Base-by-base conservation (phyloP, 92 coral and sea anemone species). In the Heteractis magnifica region DNA sequence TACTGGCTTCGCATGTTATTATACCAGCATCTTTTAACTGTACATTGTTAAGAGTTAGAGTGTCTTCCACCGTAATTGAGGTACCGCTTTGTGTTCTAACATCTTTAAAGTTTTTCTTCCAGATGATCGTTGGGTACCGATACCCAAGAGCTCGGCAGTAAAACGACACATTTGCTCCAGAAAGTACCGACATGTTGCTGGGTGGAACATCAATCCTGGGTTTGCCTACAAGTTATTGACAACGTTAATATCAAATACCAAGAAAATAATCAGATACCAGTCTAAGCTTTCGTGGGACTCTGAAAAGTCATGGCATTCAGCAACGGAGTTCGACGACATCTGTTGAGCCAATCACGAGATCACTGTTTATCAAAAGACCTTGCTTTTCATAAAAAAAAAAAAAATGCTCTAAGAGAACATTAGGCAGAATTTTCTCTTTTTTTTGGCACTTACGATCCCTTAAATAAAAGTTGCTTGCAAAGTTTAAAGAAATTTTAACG, bases 131-230 rank as follows among this genome's bases (percentile, higher is more conserved):
- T 0, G 95, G 95, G 1, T 48, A 1, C 21, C 93, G 94, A 59
- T 56, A 79, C 58, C 91, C 97, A 44, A 93, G 58, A n/a, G 85
- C 92, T 15, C 58, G 88, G 44, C 98, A 93, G 56, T 52, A 85
- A 41, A 93, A 91, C 15, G 90, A 81, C 26, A 89, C 92, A 56
- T 87, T 91, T 2, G 95, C 90, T 3, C 93, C 90, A 6, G 98
- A 81, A 16, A 91, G 78, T 23, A 91, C 95, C 4, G 90, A 83
- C 49, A 87, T 51, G 56, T 87, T 82, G n/a, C 15, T 5, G 12
- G 98, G 95, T 21, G 93, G 89, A 6, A 68, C 81, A 44, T 80
- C 85, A 50, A 93, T 91, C 6, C 14, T 59, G 4, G 95, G 95
- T 49, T 60, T 80, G 68, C 93, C 95, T 92, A 10, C 14, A 74